Percentiles rank a stretch among this genome's conserved stretches.
These are phyloP conservation scores for Nomada goodeniana DNA, from an alignment of 2,888 invertebrate species.

Conservation along the genomic window DNA sequence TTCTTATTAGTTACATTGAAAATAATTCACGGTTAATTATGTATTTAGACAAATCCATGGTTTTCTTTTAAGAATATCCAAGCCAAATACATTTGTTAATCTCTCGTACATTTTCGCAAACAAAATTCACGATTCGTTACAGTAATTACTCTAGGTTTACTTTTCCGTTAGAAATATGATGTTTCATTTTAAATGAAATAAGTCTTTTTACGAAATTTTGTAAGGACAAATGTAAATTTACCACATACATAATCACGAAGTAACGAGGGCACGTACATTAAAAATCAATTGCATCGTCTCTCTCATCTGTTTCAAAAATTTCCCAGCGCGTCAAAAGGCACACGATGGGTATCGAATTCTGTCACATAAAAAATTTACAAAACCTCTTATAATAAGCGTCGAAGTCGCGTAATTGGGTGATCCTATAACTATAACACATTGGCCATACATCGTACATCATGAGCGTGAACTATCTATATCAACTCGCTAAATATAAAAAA, in stretches of 20 bases:
- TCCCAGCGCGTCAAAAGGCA: neutral
- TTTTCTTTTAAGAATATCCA: no score
- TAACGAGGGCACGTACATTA: conserved; percentile 6
- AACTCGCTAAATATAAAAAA: conserved; percentile 11
- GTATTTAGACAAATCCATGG: no score
- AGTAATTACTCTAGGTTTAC: no score
- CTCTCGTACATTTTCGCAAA: no score
- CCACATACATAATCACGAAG: conserved; percentile 8
- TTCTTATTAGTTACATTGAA: no score
- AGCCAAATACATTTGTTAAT: no score
- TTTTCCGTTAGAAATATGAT: conserved; percentile 11
- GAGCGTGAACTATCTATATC: conserved; percentile 28
- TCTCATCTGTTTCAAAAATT: neutral
- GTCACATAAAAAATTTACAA: neutral
- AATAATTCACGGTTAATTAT: no score
- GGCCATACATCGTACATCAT: conserved; percentile 20
- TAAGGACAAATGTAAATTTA: neutral
- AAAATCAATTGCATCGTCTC: neutral
- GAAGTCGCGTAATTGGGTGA: conserved; percentile 14
- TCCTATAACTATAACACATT: conserved; percentile 34
- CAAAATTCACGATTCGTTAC: no score
- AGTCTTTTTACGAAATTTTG: neutral
- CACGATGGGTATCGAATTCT: neutral
- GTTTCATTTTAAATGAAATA: conserved; percentile 25
- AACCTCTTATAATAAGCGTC: neutral